Evolutionary conservation across 2,797 vertebrate species (phyloP).

Genomic region (Manis crassicaudata): DNA sequence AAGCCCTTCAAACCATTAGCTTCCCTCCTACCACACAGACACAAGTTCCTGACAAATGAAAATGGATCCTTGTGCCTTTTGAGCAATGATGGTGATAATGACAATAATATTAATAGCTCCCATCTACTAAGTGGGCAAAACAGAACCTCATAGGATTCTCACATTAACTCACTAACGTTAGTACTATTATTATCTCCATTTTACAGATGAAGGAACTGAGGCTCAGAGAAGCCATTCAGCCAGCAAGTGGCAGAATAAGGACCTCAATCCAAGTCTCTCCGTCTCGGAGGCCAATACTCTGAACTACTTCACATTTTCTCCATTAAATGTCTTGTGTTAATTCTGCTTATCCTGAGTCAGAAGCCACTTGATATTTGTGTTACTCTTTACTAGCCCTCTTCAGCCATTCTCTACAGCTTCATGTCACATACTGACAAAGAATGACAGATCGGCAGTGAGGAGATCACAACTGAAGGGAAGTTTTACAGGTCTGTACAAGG

Average conservation of each 20-base stretch:
- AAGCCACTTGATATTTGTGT: not conserved
- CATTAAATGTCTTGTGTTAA: not conserved
- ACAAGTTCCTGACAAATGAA: not conserved
- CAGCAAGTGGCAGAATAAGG: not conserved
- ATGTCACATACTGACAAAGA: not conserved
- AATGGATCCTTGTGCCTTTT: not conserved
- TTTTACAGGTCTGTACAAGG: not conserved
- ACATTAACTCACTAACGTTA: not conserved
- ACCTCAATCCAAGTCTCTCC: slow-evolving; percentile 9
- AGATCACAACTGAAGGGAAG: not conserved
- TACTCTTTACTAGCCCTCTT: not conserved
- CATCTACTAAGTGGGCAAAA: not conserved
- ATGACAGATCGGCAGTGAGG: not conserved
- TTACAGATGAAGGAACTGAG: not conserved
- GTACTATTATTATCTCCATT: not conserved
- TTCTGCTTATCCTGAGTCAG: not conserved
- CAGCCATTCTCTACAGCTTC: not conserved
- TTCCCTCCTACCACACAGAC: not conserved
- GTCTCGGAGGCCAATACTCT: not conserved
- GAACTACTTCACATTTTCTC: not conserved
- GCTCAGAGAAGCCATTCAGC: not conserved
- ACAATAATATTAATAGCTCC: not conserved
- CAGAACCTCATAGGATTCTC: not conserved
- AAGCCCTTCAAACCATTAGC: not conserved
- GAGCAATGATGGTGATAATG: not conserved